Evolutionary conservation across 1,140 invertebrate species (phyloP).

Genomic region (Plutomurus gul): DNA sequence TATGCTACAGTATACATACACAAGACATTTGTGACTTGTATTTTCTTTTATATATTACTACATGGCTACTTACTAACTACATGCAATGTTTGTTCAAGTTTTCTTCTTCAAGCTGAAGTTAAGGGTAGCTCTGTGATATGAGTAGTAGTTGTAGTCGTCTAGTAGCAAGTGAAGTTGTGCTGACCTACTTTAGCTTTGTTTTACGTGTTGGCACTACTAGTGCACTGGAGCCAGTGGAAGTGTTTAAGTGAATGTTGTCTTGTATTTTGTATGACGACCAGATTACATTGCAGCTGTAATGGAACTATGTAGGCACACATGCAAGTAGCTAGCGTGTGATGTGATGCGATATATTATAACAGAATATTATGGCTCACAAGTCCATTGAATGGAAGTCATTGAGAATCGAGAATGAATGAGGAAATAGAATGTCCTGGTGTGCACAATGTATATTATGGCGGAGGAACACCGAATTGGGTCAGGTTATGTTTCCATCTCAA

Average conservation of each 20-base stretch:
- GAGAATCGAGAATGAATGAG: constrained; percentile 6
- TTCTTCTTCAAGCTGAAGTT: neutral
- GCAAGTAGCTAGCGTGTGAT: neutral
- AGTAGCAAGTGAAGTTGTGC: neutral
- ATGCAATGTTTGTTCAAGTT: constrained; percentile 14
- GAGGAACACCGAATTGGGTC: constrained; percentile 10
- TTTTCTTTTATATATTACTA: too few relatives aligned
- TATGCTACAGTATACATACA: too few relatives aligned
- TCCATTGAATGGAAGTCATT: neutral
- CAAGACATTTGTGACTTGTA: neutral
- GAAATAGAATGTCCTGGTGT: neutral
- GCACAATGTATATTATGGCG: neutral
- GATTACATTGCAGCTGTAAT: neutral
- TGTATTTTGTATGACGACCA: neutral
- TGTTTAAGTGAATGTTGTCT: neutral
- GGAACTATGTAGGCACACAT: neutral
- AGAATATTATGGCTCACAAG: neutral
- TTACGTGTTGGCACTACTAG: constrained; percentile 13
- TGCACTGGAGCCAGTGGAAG: neutral
- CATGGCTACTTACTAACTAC: neutral
- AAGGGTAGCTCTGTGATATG: neutral
- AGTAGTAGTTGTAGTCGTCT: too few relatives aligned
- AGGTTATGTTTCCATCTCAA: constrained; percentile 26
- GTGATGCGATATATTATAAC: neutral
- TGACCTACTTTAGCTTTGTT: constrained; percentile 1